A percentile compares a stretch with the other conserved stretches of the same genome.
These are phyloP conservation scores for Acestrorhynchus altus DNA, from an alignment of 2,797 vertebrate genomes.

Conservation along the genomic window DNA sequence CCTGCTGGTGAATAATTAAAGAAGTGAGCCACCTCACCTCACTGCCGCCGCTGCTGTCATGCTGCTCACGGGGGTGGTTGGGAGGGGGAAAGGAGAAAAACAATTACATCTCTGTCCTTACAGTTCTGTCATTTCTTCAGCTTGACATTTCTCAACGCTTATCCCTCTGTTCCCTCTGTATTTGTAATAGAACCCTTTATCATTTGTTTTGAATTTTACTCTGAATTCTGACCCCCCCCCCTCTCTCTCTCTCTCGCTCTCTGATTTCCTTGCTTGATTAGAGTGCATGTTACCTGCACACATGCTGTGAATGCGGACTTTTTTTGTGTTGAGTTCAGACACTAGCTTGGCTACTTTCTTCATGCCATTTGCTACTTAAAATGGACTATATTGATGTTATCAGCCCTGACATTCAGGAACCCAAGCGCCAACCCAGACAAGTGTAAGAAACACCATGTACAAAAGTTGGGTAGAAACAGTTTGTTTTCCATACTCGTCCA, in stretches of 20 bases:
- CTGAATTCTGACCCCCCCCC: slow-evolving; percentile 4
- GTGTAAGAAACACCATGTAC: not conserved
- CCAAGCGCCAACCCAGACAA: slow-evolving; percentile 9
- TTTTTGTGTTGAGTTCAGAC: not conserved
- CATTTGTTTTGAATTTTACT: slow-evolving; percentile 13
- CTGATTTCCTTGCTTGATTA: slow-evolving; percentile 21
- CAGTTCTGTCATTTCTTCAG: not conserved
- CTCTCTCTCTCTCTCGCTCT: slow-evolving; percentile 5
- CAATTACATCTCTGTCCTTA: not conserved
- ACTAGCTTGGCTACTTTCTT: not conserved
- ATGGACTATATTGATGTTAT: not conserved
- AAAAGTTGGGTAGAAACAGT: no score
- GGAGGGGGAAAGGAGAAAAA: not conserved
- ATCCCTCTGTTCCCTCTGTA: slow-evolving; percentile 21
- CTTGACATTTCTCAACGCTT: not conserved
- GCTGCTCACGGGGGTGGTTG: not conserved
- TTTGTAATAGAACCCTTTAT: slow-evolving; percentile 26
- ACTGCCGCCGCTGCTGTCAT: slow-evolving; percentile 20
- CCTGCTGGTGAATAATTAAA: slow-evolving; percentile 69
- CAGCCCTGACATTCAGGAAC: not conserved
- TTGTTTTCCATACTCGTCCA: no score
- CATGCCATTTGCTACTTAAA: not conserved
- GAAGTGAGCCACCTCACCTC: slow-evolving; percentile 46
- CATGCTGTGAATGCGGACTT: slow-evolving; percentile 37
- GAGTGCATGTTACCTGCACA: slow-evolving; percentile 39